These are phyloP conservation scores for Orchesella flavescens DNA, from an alignment of 2,888 invertebrate genomes.

Conservation along the genomic window DNA sequence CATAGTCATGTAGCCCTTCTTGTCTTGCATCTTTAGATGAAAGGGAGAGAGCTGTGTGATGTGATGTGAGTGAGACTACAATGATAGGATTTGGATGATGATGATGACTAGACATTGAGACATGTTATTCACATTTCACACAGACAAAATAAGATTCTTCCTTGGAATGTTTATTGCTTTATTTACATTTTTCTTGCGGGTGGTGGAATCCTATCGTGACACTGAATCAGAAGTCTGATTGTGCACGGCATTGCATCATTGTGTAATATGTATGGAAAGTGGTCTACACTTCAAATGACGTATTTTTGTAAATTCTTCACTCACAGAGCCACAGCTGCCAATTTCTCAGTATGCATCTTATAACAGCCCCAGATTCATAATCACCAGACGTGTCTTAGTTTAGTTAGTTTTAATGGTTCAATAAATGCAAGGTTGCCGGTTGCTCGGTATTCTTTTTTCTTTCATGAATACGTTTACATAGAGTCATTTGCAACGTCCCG, in stretches of 20 bases:
- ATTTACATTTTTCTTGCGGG: background rate
- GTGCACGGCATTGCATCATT: background rate
- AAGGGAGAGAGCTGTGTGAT: background rate
- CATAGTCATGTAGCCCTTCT: background rate
- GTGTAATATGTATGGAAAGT: background rate
- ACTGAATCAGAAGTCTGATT: background rate
- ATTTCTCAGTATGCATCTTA: background rate
- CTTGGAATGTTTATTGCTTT: conserved; percentile 9
- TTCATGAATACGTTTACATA: background rate
- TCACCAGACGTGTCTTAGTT: background rate
- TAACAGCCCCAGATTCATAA: background rate
- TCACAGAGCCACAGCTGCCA: no score
- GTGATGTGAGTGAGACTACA: background rate
- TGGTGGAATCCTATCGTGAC: background rate
- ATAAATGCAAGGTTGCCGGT: background rate
- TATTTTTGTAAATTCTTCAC: background rate
- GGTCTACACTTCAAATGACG: background rate
- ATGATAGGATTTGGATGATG: background rate
- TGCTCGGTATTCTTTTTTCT: no score
- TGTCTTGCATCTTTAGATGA: background rate
- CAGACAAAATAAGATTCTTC: background rate
- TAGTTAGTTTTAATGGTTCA: background rate
- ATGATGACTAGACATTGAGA: background rate
- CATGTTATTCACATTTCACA: background rate
- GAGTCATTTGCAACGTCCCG: background rate